Evolutionary conservation across 53 echinoderm and acorn worm species (phyloP).

Genomic region (Luidia sarsii): DNA sequence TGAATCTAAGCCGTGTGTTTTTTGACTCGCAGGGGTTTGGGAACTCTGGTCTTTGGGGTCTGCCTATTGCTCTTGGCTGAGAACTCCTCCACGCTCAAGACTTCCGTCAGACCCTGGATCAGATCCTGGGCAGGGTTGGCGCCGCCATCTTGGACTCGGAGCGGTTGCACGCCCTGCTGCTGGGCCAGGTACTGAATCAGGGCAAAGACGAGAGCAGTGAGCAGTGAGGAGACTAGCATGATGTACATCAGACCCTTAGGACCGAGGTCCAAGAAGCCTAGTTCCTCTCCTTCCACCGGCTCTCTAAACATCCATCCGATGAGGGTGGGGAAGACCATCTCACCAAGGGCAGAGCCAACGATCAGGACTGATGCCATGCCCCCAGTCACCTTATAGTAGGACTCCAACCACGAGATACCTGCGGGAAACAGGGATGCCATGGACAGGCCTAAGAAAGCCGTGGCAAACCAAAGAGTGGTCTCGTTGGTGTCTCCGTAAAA

Average conservation of each 20-base stretch:
- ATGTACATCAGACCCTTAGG: slow-evolving; percentile 80
- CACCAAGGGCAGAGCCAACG: slow-evolving; percentile 79
- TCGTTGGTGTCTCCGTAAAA: slow-evolving; percentile 40
- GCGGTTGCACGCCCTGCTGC: slow-evolving; percentile 48
- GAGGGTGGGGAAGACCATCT: slow-evolving; percentile 78
- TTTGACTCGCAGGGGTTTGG: slow-evolving; percentile 35
- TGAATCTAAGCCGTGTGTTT: slow-evolving; percentile 40
- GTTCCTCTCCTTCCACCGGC: neutral
- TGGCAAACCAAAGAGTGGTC: slow-evolving; percentile 71
- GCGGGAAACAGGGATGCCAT: slow-evolving; percentile 96
- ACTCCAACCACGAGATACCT: slow-evolving; percentile 90
- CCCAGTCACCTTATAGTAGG: slow-evolving; percentile 75
- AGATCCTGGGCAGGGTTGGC: slow-evolving; percentile 58
- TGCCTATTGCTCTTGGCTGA: slow-evolving; percentile 10
- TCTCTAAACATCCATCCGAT: slow-evolving; percentile 69
- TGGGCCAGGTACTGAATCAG: slow-evolving; percentile 61
- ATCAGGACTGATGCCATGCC: slow-evolving; percentile 76
- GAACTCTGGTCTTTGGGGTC: neutral
- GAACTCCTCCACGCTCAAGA: slow-evolving; percentile 53
- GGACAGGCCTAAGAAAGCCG: slow-evolving; percentile 66
- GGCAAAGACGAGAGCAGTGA: slow-evolving; percentile 54
- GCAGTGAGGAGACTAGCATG: slow-evolving; percentile 52
- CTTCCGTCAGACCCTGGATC: slow-evolving; percentile 41
- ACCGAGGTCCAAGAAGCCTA: neutral
- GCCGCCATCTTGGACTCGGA: neutral